Percentiles rank a stretch among this genome's conserved stretches.
Conservation (phyloP, 1,140 invertebrate species). For the Bombyx mori region DNA sequence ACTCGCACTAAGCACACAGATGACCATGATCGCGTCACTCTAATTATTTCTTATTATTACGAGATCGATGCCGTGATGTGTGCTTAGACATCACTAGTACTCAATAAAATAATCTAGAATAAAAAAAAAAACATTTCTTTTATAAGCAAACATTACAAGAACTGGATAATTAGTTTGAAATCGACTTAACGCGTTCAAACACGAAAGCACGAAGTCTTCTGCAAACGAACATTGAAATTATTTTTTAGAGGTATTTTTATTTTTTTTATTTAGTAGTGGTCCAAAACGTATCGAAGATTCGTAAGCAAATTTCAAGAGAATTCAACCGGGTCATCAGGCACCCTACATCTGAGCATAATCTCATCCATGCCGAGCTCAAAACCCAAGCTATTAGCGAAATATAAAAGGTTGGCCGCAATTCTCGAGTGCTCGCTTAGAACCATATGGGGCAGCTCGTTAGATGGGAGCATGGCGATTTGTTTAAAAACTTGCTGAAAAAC, state of each 20-base stretch:
- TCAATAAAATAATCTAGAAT: too few relatives aligned
- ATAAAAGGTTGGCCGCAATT: conserved; percentile 25
- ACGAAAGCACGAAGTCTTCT: too few relatives aligned
- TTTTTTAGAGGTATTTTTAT: not conserved
- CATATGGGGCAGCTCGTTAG: conserved; percentile 6
- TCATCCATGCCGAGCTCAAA: conserved; percentile 1
- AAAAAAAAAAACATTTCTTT: too few relatives aligned
- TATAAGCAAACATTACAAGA: too few relatives aligned
- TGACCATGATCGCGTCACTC: too few relatives aligned
- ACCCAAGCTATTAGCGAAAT: conserved; percentile 18
- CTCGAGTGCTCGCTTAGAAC: conserved; percentile 18
- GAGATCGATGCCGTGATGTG: too few relatives aligned
- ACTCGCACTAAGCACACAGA: too few relatives aligned
- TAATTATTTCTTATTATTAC: too few relatives aligned
- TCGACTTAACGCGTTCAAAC: too few relatives aligned
- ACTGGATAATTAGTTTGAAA: too few relatives aligned
- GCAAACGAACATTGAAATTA: too few relatives aligned
- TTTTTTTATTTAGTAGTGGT: not conserved
- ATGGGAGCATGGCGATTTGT: conserved; percentile 6
- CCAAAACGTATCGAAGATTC: not conserved
- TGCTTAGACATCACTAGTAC: too few relatives aligned
- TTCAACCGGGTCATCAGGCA: conserved; percentile 2
- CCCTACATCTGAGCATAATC: not conserved
- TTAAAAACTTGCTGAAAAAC: conserved; percentile 3
- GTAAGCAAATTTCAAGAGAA: conserved; percentile 1